These are phyloP conservation scores for Plectropomus leopardus DNA, from an alignment of 2,113 vertebrate species.

Conservation along the genomic window DNA sequence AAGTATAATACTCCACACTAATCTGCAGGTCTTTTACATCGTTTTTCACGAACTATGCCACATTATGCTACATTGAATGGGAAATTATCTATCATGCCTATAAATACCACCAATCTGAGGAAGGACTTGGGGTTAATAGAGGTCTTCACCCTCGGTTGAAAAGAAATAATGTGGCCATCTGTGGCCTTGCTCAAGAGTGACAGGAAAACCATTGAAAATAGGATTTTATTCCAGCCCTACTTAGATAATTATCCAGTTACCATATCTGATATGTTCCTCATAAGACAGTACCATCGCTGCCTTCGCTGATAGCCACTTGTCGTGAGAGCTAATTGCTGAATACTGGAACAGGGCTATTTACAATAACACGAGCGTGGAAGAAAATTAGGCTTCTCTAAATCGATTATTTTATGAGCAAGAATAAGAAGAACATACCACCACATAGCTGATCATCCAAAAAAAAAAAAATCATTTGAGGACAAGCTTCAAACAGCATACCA, in stretches of 20 bases:
- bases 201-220: conserved; percentile 19
- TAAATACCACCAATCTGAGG: conserved; percentile 38
- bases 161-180: conserved; percentile 38
- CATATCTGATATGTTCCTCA: conserved; percentile 22
- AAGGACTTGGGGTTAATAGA: conserved; percentile 69
- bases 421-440: not conserved
- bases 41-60: conserved; percentile 60
- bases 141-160: conserved; percentile 55
- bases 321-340: conserved; percentile 11
- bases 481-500: conserved; percentile 45
- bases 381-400: conserved; percentile 41
- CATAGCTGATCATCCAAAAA: conserved; percentile 21
- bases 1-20: conserved; percentile 61
- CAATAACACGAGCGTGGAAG: conserved; percentile 2
- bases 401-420: conserved; percentile 22
- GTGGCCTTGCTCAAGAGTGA: conserved; percentile 27
- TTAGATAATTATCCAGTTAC: conserved; percentile 38
- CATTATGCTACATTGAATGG: conserved; percentile 28
- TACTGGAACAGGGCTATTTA: conserved; percentile 26
- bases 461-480: conserved; percentile 23
- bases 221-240: conserved; percentile 2
- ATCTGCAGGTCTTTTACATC: conserved; percentile 58
- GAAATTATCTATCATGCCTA: conserved; percentile 53
- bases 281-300: not conserved
- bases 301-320: conserved; percentile 13